These are phyloP conservation scores for Hoplostethus atlanticus DNA, from an alignment of 2,797 vertebrate genomes.

Conservation along the genomic window DNA sequence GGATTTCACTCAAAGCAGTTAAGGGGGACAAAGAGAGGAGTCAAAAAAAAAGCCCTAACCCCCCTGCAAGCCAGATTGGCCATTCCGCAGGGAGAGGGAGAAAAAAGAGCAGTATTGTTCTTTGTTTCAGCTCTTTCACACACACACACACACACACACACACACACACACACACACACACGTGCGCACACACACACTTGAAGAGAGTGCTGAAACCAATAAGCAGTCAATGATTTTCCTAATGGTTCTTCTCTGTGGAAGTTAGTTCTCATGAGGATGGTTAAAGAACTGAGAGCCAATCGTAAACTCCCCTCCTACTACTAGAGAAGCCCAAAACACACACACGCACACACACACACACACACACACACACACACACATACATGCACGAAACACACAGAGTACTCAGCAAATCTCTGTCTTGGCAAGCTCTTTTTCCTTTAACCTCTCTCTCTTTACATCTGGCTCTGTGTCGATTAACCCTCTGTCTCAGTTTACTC, in stretches of 20 bases:
- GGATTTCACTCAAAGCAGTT: constrained; percentile 49
- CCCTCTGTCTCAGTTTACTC: constrained; percentile 22
- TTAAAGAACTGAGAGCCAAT: constrained; percentile 67
- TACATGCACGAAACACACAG: constrained; percentile 16
- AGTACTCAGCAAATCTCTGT: constrained; percentile 30
- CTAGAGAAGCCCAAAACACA: constrained; percentile 1
- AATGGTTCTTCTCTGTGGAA: constrained; percentile 70
- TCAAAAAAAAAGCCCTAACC: constrained; percentile 21
- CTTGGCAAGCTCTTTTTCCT: constrained; percentile 44
- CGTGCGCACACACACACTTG: constrained; percentile 42
- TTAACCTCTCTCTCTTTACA: constrained; percentile 49
- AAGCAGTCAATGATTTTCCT: constrained; percentile 77
- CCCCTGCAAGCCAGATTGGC: constrained; percentile 23
- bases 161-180: constrained; percentile 23
- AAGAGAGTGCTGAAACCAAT: constrained; percentile 71
- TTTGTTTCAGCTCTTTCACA: constrained; percentile 62
- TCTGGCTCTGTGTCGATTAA: constrained; percentile 41
- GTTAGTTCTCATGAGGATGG: constrained; percentile 69
- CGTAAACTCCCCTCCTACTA: constrained; percentile 40
- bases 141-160: constrained; percentile 18
- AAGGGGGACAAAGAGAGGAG: constrained; percentile 48
- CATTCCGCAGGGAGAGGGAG: constrained; percentile 23
- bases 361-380: constrained; percentile 13
- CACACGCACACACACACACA: constrained; percentile 14
- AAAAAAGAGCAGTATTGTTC: constrained; percentile 68